Conservation (phyloP, 2,797 vertebrate species). For the Propithecus perrieri region DNA sequence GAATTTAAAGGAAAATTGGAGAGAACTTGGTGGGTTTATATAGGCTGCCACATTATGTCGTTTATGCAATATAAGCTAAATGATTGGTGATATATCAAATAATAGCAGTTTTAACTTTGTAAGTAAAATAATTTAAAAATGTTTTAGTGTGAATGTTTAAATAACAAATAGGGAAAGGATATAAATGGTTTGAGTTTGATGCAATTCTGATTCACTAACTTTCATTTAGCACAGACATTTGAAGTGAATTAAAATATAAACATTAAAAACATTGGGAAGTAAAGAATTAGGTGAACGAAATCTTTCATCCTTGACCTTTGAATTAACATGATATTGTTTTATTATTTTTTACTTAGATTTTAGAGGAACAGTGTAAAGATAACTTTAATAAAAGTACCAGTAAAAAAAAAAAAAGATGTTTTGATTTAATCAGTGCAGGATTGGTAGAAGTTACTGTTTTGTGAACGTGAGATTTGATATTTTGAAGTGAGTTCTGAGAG, state of each 20-base stretch:
- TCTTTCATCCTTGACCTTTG: constrained; percentile 4
- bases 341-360: constrained; percentile 49
- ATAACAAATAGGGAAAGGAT: constrained; percentile 8
- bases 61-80: constrained; percentile 48
- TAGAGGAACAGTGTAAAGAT: background rate
- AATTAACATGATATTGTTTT: background rate
- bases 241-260: constrained; percentile 53
- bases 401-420: background rate
- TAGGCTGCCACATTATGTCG: constrained; percentile 29
- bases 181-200: constrained; percentile 8
- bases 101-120: constrained; percentile 43
- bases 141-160: constrained; percentile 32
- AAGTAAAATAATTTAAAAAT: constrained; percentile 53
- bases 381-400: constrained; percentile 31
- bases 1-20: constrained; percentile 45
- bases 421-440: background rate
- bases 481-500: constrained; percentile 24
- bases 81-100: constrained; percentile 9
- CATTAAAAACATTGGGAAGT: constrained; percentile 19
- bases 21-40: constrained; percentile 10
- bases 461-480: background rate
- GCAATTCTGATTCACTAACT: constrained; percentile 42
- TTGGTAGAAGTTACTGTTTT: constrained; percentile 27
- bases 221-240: constrained; percentile 19
- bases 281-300: background rate